These are phyloP conservation scores for Amblyopsis rosae DNA, from an alignment of 2,113 vertebrate species.

Conservation along the genomic window DNA sequence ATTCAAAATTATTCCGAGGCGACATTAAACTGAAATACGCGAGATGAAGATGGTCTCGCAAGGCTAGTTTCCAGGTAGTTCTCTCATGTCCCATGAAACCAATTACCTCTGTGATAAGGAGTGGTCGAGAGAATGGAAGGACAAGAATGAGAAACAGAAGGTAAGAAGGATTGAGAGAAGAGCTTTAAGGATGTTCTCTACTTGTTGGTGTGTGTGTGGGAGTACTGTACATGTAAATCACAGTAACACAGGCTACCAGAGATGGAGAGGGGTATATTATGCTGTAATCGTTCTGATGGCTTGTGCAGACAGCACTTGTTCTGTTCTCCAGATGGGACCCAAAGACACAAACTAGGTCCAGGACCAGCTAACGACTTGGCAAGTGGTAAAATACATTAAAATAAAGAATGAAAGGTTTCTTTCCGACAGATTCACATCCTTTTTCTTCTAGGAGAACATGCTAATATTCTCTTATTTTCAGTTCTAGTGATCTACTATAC, in stretches of 20 bases:
- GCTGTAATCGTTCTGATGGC: conserved; percentile 54
- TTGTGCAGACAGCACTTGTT: conserved; percentile 47
- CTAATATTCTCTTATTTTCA: no score
- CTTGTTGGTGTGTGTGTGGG: not conserved
- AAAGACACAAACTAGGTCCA: not conserved
- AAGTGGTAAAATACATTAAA: not conserved
- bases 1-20: no score
- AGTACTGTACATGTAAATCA: conserved; percentile 9
- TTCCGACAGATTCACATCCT: no score
- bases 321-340: conserved; percentile 34
- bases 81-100: conserved; percentile 46
- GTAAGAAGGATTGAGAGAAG: not conserved
- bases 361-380: conserved; percentile 3
- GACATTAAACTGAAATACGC: no score
- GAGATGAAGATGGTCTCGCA: no score
- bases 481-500: no score
- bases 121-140: conserved; percentile 11
- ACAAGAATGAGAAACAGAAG: conserved; percentile 7
- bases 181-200: not conserved
- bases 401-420: no score
- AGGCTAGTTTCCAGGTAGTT: conserved; percentile 24
- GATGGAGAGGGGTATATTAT: conserved; percentile 32
- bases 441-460: no score
- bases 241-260: not conserved
- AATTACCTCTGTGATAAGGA: conserved; percentile 41